Evolutionary conservation across 1,140 invertebrate genomes (phyloP).

Genomic region (Cyphomyrmex costatus): DNA sequence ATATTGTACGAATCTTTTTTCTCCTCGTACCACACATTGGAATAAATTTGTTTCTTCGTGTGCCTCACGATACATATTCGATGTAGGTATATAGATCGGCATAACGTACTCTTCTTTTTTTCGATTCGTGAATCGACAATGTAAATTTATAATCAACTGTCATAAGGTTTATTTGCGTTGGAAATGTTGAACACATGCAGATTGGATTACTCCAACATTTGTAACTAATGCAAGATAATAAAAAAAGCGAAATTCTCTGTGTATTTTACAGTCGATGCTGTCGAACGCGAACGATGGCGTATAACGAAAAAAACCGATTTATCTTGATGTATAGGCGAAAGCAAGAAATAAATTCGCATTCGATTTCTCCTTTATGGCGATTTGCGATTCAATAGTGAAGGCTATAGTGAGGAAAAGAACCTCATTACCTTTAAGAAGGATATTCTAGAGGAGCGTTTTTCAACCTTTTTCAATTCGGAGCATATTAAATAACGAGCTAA

Average conservation of each 20-base stretch:
- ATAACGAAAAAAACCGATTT: not conserved
- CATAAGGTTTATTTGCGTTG: not conserved
- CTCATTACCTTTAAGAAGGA: no score
- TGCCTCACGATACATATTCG: not conserved
- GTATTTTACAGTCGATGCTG: not conserved
- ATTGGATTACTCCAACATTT: not conserved
- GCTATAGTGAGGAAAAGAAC: not conserved
- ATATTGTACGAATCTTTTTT: not conserved
- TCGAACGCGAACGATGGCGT: not conserved
- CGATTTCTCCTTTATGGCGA: conserved; percentile 22
- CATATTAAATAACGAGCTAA: no score
- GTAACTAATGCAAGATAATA: not conserved
- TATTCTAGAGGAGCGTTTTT: conserved; percentile 8
- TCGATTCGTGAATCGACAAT: not conserved
- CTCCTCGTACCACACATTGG: not conserved
- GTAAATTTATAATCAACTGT: not conserved
- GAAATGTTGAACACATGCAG: not conserved
- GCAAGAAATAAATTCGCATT: conserved; percentile 22
- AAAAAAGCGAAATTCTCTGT: not conserved
- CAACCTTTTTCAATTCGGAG: no score
- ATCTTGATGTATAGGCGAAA: not conserved
- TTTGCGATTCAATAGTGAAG: not conserved
- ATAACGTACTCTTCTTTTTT: not conserved
- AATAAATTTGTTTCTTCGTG: not conserved
- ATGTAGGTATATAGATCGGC: not conserved